Evolutionary conservation across 2,888 invertebrate species (phyloP).

Genomic region (Hypomecis atomaria): DNA sequence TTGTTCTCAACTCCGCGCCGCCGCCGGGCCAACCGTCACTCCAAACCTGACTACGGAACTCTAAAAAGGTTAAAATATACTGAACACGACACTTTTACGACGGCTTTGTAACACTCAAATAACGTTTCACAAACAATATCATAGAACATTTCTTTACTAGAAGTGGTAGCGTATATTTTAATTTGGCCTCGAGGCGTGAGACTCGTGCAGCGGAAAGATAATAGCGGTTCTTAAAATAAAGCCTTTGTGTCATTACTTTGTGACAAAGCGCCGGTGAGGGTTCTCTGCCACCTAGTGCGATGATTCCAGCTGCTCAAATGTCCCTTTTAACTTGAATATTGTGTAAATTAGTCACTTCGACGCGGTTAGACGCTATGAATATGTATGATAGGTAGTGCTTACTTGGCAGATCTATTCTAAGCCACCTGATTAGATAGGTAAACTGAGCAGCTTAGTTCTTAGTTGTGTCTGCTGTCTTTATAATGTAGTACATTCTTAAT

Average conservation of each 20-base stretch:
- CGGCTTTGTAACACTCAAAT: conserved; percentile 50
- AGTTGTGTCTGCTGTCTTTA: conserved; percentile 10
- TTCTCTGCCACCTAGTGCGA: conserved; percentile 36
- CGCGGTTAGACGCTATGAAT: conserved; percentile 39
- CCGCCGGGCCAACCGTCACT: conserved; percentile 16
- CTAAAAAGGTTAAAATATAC: conserved; percentile 48
- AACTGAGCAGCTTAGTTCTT: neutral
- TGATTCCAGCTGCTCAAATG: conserved; percentile 34
- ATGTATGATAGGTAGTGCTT: conserved; percentile 38
- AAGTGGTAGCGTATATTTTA: conserved; percentile 63
- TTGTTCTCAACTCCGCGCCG: conserved; percentile 24
- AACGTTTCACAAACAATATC: conserved; percentile 50
- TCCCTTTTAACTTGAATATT: conserved; percentile 43
- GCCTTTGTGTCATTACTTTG: conserved; percentile 72
- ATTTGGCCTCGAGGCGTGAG: conserved; percentile 61
- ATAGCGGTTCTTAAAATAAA: conserved; percentile 74
- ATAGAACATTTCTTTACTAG: conserved; percentile 49
- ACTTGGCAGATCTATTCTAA: conserved; percentile 16
- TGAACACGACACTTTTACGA: conserved; percentile 55
- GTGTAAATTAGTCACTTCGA: conserved; percentile 44
- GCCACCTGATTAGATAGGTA: conserved; percentile 7
- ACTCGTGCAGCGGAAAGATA: conserved; percentile 66
- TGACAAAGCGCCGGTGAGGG: conserved; percentile 49
- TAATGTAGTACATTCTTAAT: no score
- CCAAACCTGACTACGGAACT: conserved; percentile 37